A percentile compares a stretch with the other conserved stretches of the same genome.
These are phyloP conservation scores for Galago senegalensis DNA, from an alignment of 2,797 vertebrate species.

Conservation along the genomic window DNA sequence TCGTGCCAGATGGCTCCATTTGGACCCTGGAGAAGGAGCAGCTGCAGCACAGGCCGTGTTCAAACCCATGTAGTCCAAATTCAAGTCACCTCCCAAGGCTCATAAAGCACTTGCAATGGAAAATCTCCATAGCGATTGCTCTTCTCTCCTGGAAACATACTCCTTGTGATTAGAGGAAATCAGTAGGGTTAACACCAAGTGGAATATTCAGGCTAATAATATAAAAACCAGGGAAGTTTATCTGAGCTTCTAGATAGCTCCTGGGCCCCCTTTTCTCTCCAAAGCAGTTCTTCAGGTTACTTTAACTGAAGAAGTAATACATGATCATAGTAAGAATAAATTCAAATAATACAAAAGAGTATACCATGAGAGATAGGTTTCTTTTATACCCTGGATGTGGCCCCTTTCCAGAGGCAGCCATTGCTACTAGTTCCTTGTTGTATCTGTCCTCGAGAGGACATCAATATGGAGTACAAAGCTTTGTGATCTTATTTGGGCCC, in stretches of 20 bases:
- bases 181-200: not conserved
- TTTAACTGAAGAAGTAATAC: slow-evolving; percentile 30
- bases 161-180: slow-evolving; percentile 32
- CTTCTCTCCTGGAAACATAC: not conserved
- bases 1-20: not conserved
- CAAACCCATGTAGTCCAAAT: not conserved
- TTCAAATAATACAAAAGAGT: not conserved
- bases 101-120: not conserved
- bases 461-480: not conserved
- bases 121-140: slow-evolving; percentile 44
- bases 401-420: too few relatives aligned
- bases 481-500: not conserved
- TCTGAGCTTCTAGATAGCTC: not conserved
- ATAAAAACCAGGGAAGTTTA: not conserved
- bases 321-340: not conserved
- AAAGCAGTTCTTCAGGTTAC: not conserved
- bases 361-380: not conserved
- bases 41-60: not conserved
- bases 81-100: not conserved
- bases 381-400: not conserved
- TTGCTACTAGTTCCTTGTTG: not conserved
- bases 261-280: not conserved
- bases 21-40: not conserved
- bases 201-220: not conserved
- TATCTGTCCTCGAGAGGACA: not conserved